Conservation (phyloP, 2,888 invertebrate species). For the Lycocerus yunnanus region DNA sequence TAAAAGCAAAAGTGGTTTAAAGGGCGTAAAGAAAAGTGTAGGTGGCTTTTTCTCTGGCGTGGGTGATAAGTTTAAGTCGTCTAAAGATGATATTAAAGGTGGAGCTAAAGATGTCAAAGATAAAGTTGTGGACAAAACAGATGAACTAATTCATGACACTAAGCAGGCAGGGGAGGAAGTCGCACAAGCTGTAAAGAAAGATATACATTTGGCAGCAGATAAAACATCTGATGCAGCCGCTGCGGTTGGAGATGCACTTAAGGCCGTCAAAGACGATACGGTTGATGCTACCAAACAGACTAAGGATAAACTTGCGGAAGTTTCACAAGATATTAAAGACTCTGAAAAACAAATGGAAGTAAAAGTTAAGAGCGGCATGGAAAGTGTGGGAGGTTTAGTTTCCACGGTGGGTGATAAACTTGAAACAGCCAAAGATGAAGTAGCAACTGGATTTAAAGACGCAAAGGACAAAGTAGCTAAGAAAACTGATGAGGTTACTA, state of each 20-base stretch:
- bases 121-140: conserved; percentile 34
- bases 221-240: conserved; percentile 2
- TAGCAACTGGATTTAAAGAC: conserved; percentile 3
- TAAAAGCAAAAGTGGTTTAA: background rate
- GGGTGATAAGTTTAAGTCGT: background rate
- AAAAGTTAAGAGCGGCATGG: conserved; percentile 35
- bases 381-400: too few relatives aligned
- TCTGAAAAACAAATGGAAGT: conserved; percentile 16
- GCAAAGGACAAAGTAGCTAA: conserved; percentile 38
- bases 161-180: conserved; percentile 7
- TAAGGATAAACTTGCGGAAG: conserved; percentile 4
- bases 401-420: too few relatives aligned
- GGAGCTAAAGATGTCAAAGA: conserved; percentile 28
- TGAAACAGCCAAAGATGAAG: background rate
- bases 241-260: conserved; percentile 14
- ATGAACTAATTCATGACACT: conserved; percentile 21
- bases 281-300: conserved; percentile 18
- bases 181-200: background rate
- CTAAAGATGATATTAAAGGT: conserved; percentile 3
- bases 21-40: background rate
- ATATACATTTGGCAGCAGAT: background rate
- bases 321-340: background rate
- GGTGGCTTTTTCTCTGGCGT: background rate
- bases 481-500: conserved; percentile 37
- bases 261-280: conserved; percentile 5